Evolutionary conservation across 2,888 invertebrate species (phyloP), one percentile per base, ranked within the genome.

Genomic region (Proisotoma minuta): DNA sequence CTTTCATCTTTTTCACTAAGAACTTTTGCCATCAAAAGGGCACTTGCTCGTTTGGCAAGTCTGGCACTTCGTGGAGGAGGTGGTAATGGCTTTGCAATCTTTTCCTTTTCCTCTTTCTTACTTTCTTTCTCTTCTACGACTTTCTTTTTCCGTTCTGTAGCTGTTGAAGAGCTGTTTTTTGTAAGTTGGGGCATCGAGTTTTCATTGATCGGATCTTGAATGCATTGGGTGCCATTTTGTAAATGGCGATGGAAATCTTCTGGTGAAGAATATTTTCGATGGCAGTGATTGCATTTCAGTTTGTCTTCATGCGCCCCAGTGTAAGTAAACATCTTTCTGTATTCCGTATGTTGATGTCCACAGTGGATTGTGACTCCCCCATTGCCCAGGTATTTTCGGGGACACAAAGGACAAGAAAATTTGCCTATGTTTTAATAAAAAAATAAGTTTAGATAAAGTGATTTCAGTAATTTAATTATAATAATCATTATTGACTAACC

Each of bases 301-400:
- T 62, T 63, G 26, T 70, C 73, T 29, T 69, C 70, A 1, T 29
- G 10, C 1, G 57, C 39, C 20, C 60, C 66, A 28, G 56, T 59
- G 40, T 69, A 69, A 10, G 57, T 57, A 24, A 70, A 71, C 18
- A 61, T 56, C 23, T 59, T 56, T 34, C 70, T 56, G 57, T 69
- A 68, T 2, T 59, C 59, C 12, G 54, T 29, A 58, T 73, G 73
- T 52, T 66, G 65, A 26, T 71, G 72, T 12, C 70, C 72, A 56
- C 69, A 70, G 40, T 73, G 73, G 57, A 72, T 70, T 28, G 65
- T 63, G 48, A 69, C 72, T 8, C 70, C 71, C 48, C 52, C 63
- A 23, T 67, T 65, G 15, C 68, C 59, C 1, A 69, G 62, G 59
- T 69, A 73, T 8, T 67, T 59, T 8, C 69, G 47, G 0, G 69